Percentiles rank a stretch among this genome's conserved stretches.
Conservation (phyloP, 2,113 vertebrate species). For the Microcebus jonahi region DNA sequence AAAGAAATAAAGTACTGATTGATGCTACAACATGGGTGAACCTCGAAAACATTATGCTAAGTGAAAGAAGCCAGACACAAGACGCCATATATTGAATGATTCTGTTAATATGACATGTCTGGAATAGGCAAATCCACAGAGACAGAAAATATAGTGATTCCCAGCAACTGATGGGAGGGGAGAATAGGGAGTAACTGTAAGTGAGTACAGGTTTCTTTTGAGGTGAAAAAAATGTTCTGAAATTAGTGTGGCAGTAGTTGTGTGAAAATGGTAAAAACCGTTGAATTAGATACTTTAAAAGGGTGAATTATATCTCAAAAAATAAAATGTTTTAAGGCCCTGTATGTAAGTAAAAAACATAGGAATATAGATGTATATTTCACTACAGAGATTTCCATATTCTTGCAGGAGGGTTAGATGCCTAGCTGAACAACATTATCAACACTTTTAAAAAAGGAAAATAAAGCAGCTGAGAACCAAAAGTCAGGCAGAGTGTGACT, state of each 20-base stretch:
- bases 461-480: neutral
- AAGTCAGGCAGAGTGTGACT: conserved; percentile 38
- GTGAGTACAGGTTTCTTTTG: neutral
- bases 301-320: neutral
- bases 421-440: neutral
- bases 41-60: neutral
- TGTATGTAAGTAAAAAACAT: conserved; percentile 1
- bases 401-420: conserved; percentile 13
- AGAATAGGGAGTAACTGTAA: neutral
- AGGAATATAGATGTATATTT: neutral
- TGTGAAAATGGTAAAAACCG: neutral
- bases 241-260: neutral
- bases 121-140: neutral
- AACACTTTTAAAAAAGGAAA: neutral
- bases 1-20: neutral
- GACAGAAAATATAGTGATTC: neutral
- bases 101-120: neutral
- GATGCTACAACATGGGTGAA: neutral
- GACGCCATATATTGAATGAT: neutral
- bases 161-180: neutral
- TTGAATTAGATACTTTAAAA: neutral
- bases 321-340: neutral
- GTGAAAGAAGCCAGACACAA: conserved; percentile 7
- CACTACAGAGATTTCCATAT: neutral
- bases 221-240: neutral